Evolutionary conservation across 92 coral and sea anemone species (phyloP).

Genomic region (Plumapathes pennacea): DNA sequence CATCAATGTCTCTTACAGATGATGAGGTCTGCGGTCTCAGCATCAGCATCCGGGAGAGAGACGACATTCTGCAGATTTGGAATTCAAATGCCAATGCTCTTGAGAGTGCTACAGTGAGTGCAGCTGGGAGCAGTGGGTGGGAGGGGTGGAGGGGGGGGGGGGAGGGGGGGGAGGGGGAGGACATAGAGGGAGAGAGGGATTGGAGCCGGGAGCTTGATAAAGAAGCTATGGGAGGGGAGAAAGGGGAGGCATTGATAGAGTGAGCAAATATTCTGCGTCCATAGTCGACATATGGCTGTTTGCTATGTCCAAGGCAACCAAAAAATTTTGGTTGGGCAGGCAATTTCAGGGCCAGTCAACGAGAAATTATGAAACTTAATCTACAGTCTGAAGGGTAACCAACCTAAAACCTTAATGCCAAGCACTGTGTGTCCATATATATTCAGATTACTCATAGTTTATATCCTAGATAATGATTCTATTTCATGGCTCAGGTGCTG

Average conservation of each 20-base stretch:
- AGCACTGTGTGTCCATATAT: no score
- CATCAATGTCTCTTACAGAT: constrained; percentile 24
- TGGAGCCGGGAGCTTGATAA: not conserved
- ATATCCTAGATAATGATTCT: not conserved
- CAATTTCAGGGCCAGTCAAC: no score
- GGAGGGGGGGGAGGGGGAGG: not conserved
- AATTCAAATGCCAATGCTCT: constrained; percentile 70
- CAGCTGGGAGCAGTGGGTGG: not conserved
- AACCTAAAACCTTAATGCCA: no score
- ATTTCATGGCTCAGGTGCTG: constrained; percentile 54
- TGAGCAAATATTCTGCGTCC: no score
- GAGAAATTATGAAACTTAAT: no score
- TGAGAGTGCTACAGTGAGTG: constrained; percentile 60
- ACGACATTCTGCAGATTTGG: constrained; percentile 94
- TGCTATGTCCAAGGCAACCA: no score
- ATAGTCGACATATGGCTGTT: no score
- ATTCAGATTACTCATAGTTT: no score
- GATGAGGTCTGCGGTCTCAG: constrained; percentile 96
- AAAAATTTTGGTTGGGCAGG: no score
- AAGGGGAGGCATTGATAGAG: no score
- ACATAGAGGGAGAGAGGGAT: not conserved
- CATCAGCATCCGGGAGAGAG: constrained; percentile 95
- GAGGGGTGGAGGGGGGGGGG: not conserved
- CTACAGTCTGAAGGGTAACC: no score
- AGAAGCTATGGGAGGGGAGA: no score